Percentiles rank a stretch among this genome's conserved stretches.
Conservation (phyloP, 23 tunicate genomes). For the Ciona savignyi region DNA sequence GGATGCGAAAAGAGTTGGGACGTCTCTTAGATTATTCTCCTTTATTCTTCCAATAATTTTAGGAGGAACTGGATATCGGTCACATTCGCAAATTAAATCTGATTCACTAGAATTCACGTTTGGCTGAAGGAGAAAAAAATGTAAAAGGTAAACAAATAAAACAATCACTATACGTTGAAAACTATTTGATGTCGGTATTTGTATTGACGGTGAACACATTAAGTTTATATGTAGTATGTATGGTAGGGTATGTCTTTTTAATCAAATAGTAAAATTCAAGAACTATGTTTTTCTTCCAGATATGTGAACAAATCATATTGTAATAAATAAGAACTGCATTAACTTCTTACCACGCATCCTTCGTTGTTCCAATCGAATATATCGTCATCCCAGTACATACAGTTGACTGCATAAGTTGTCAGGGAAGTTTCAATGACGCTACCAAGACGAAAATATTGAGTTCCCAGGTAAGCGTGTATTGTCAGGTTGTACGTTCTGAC, state of each 20-base stretch:
- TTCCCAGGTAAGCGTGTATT: neutral
- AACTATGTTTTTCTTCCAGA: no score
- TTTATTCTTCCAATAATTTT: neutral
- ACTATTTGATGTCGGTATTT: no score
- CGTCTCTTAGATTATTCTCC: neutral
- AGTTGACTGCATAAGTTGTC: conserved; percentile 9
- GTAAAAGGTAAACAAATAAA: neutral
- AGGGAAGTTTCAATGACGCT: neutral
- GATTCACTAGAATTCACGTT: neutral
- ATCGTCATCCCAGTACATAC: conserved; percentile 26
- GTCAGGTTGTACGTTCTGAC: conserved; percentile 4
- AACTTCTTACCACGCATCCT: conserved; percentile 20
- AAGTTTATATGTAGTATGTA: no score
- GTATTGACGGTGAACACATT: no score
- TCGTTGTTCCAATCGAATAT: conserved; percentile 12
- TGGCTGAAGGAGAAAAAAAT: neutral
- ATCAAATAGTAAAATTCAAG: no score
- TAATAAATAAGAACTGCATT: neutral
- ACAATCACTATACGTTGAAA: no score
- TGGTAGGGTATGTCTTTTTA: no score
- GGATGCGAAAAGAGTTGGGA: conserved; percentile 10
- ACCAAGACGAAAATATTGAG: conserved; percentile 7
- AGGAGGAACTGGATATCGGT: neutral
- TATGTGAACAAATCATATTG: no score
- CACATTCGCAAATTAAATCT: neutral